Evolutionary conservation across 1,140 invertebrate genomes (phyloP), one percentile per base, ranked within the genome.

Genomic region (Drosophila kikkawai): DNA sequence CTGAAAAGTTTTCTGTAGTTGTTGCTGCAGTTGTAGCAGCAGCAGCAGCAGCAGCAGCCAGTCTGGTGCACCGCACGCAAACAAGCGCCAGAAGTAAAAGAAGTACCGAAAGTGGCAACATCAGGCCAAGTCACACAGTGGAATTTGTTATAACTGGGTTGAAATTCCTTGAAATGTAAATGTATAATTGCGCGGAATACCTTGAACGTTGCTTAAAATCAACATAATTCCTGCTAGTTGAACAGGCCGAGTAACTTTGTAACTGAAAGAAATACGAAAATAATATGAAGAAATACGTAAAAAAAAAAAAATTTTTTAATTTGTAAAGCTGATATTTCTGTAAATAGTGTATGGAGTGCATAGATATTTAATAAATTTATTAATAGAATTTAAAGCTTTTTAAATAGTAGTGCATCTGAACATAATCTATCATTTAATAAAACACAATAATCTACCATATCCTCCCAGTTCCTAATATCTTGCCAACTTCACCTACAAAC

Each of bases 71-170:
- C 65, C 65, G 58, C 79, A 85, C 61, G 75, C 70, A 82, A 85
- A 85, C 83, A 86, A 87, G 69, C 71, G 75, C 79, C 44, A 55
- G 79, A 73, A 82, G 71, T 73, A 79, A 65, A 75, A 87, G 80
- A 66, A 79, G 76, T 87, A 74, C 63, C 80, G 60, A 48, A 79
- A 86, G 76, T 82, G 76, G 75, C 80, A 82, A 80, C 73, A 87
- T 60, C 79, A 75, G 58, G 41, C 45, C 47, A 66, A 60, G 48
- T 32, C 15, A 39, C 39, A 69, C 65, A 29, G 44, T 47, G 41
- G 26, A 22, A 51, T 32, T 50, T 22, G 3, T n/a, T 39, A 56
- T 15, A 26, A 22, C 17, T 44, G 7, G 12, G 12, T 1, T 47
- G 7, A 59, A 60, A 29, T 13, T 9, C 3, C 13, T 22, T 6